A percentile compares a stretch with the other conserved stretches of the same genome.
Conservation (phyloP, 2,888 invertebrate genomes). For the Caenorhabditis imperialis region DNA sequence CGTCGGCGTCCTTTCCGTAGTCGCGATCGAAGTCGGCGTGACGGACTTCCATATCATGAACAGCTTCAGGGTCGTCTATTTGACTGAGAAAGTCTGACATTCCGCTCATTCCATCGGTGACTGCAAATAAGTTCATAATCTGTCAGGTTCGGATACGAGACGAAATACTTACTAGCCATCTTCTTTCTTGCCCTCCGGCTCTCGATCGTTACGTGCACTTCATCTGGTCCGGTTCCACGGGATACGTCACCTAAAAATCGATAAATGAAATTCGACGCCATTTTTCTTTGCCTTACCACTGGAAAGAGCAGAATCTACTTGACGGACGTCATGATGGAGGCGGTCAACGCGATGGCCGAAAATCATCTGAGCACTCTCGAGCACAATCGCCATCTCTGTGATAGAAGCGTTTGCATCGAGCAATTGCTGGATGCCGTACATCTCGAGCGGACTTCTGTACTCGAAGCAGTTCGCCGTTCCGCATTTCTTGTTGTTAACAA, state of each 20-base stretch:
- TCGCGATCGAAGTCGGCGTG: too few species aligned
- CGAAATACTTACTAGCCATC: slow-evolving; percentile 17
- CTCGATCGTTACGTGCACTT: slow-evolving; percentile 7
- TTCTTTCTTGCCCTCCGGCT: slow-evolving; percentile 27
- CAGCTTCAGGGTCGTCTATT: slow-evolving; percentile 4
- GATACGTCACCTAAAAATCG: slow-evolving; percentile 11
- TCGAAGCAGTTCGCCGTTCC: slow-evolving; percentile 34
- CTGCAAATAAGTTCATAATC: neutral
- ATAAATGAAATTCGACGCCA: neutral
- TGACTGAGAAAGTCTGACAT: slow-evolving; percentile 7
- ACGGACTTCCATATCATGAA: neutral
- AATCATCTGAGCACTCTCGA: slow-evolving; percentile 35
- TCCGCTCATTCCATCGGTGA: slow-evolving; percentile 30
- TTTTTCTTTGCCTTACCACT: slow-evolving; percentile 1
- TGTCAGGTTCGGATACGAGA: neutral
- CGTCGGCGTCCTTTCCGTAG: neutral
- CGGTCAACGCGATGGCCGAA: slow-evolving; percentile 40
- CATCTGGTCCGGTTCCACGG: neutral
- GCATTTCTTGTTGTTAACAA: slow-evolving; percentile 14
- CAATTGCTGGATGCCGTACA: slow-evolving; percentile 34
- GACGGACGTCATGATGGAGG: slow-evolving; percentile 20
- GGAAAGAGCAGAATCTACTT: slow-evolving; percentile 19
- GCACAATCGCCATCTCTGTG: slow-evolving; percentile 40
- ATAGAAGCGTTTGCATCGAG: slow-evolving; percentile 23
- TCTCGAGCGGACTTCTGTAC: slow-evolving; percentile 31